These are phyloP conservation scores for Lagopus leucura DNA, from an alignment of 2,113 vertebrate genomes.

Conservation along the genomic window DNA sequence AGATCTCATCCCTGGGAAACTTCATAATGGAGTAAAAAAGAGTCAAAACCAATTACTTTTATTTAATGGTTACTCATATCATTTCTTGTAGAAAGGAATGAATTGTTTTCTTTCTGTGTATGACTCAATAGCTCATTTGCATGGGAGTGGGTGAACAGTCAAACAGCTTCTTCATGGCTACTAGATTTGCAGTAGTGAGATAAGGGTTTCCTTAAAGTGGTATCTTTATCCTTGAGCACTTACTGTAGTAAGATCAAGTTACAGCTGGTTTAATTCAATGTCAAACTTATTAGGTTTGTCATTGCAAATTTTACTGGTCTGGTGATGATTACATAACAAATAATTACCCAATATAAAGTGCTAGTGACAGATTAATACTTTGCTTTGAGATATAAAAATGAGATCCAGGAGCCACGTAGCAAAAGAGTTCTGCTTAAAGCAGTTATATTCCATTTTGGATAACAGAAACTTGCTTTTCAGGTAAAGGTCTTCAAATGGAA, in stretches of 20 bases:
- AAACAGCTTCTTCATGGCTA: not conserved
- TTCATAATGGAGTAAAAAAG: not conserved
- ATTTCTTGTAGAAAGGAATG: not conserved
- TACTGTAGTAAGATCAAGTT: not conserved
- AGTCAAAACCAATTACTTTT: not conserved
- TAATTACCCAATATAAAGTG: not conserved
- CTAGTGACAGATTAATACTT: not conserved
- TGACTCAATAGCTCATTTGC: not conserved
- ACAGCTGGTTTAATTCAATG: slow-evolving; percentile 5
- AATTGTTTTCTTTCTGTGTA: not conserved
- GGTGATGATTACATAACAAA: not conserved
- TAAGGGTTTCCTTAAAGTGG: not conserved
- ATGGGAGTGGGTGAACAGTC: not conserved
- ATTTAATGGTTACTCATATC: not conserved
- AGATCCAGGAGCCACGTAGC: not conserved
- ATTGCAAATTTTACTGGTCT: slow-evolving; percentile 1
- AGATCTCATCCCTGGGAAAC: not conserved
- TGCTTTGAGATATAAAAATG: not conserved
- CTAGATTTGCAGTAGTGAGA: not conserved
- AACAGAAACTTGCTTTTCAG: slow-evolving; percentile 5
- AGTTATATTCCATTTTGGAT: not conserved
- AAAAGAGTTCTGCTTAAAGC: slow-evolving; percentile 2
- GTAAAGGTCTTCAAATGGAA: slow-evolving; percentile 5
- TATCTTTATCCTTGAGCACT: not conserved
- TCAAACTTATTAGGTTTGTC: not conserved